Conservation (phyloP, 2,888 invertebrate genomes). For the Meiosimyza decipiens region DNA sequence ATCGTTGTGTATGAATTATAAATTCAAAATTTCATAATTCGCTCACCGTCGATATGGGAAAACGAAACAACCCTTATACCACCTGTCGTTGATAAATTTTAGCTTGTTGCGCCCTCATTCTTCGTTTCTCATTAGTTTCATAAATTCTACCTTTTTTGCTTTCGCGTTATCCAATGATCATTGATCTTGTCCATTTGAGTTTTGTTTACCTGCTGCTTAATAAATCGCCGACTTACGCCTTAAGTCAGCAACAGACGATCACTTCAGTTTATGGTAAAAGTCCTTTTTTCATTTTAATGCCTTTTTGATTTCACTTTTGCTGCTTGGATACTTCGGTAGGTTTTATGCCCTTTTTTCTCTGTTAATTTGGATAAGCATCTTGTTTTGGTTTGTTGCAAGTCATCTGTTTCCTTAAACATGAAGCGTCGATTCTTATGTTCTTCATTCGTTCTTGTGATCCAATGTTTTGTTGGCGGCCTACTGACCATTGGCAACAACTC, state of each 20-base stretch:
- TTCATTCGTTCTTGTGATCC: constrained; percentile 27
- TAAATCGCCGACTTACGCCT: constrained; percentile 50
- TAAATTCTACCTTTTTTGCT: not conserved
- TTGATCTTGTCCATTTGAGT: constrained; percentile 42
- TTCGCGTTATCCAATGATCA: constrained; percentile 38
- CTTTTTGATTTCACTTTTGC: constrained; percentile 16
- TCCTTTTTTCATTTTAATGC: constrained; percentile 13
- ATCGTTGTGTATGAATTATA: not conserved
- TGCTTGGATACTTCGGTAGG: too few species aligned
- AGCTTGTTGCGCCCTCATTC: not conserved
- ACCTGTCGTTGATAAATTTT: constrained; percentile 19
- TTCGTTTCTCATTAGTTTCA: constrained; percentile 25
- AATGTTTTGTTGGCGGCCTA: constrained; percentile 19
- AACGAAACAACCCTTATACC: not conserved
- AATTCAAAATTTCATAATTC: constrained; percentile 15
- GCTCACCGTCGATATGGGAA: not conserved
- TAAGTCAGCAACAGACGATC: constrained; percentile 29
- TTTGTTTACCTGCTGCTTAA: constrained; percentile 25
- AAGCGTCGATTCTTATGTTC: constrained; percentile 28
- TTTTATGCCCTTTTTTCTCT: not conserved
- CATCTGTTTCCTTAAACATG: not conserved
- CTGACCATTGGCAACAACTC: constrained; percentile 48
- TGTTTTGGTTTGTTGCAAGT: not conserved
- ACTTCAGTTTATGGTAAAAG: not conserved
- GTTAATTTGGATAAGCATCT: constrained; percentile 20